Percentiles rank a stretch among this genome's conserved stretches.
These are phyloP conservation scores for Dysidea cf. avara DNA, from an alignment of 37 sponge, comb jelly and placozoan species.

Conservation along the genomic window DNA sequence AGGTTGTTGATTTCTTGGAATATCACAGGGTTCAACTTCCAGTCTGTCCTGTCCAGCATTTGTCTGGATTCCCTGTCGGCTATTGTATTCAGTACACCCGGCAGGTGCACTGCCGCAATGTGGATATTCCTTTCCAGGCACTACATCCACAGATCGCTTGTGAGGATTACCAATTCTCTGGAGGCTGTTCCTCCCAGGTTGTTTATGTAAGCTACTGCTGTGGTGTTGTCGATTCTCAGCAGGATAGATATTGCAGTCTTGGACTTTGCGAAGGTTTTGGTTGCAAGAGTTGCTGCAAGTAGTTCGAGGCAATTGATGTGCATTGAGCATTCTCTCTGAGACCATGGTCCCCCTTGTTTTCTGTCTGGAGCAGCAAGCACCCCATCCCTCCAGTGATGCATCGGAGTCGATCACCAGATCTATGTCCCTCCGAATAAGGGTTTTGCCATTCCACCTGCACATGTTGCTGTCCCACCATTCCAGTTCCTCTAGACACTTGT, in stretches of 20 bases:
- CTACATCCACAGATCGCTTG: slow-evolving; percentile 25
- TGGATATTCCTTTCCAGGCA: slow-evolving; percentile 37
- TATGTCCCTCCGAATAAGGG: background rate
- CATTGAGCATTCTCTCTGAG: slow-evolving; percentile 6
- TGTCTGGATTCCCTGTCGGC: slow-evolving; percentile 23
- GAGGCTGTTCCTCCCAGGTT: slow-evolving; percentile 49
- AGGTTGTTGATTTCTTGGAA: slow-evolving; percentile 15
- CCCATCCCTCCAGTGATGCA: slow-evolving; percentile 48
- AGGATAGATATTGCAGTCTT: slow-evolving; percentile 1
- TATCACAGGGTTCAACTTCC: slow-evolving; percentile 28
- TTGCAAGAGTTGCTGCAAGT: slow-evolving; percentile 21
- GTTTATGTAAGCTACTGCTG: slow-evolving; percentile 42
- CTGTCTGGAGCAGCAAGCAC: slow-evolving; percentile 3
- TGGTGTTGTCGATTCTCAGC: slow-evolving; percentile 31
- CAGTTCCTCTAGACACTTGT: slow-evolving; percentile 19
- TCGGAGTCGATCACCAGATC: slow-evolving; percentile 36
- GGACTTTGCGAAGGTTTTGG: slow-evolving; percentile 14
- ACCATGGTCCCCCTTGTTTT: slow-evolving; percentile 29
- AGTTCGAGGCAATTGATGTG: slow-evolving; percentile 61
- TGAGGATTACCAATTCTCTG: background rate
- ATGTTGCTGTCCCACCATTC: slow-evolving; percentile 27
- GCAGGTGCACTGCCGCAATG: slow-evolving; percentile 23
- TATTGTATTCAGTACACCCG: slow-evolving; percentile 16
- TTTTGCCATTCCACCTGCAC: slow-evolving; percentile 24
- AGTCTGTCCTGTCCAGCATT: slow-evolving; percentile 30